Evolutionary conservation across 1,140 invertebrate species (phyloP), one percentile per base, ranked within the genome.

Genomic region (Ditylenchus dipsaci): DNA sequence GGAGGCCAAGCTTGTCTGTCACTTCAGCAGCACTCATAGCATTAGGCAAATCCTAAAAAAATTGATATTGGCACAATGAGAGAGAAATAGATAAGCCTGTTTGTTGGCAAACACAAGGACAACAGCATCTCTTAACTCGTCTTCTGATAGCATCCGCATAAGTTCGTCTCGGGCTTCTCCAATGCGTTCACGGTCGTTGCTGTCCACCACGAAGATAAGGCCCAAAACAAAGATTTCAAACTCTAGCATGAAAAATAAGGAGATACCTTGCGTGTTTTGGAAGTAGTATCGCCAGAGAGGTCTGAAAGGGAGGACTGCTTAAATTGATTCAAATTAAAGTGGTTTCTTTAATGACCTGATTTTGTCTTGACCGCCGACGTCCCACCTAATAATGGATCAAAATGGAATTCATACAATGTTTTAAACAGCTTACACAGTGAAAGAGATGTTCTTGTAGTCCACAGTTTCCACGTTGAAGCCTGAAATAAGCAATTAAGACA

Each of bases 51-150:
- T 97, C 95, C 86, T 88, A 63, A 67, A 69, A 47, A 62, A 63
- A 69, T 58, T 21, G 29, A 3, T 0, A 67, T 43, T 15, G 27
- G 13, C 72, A 76, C 64, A 1, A 21, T 26, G 19, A 53, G 3
- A 53, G 15, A 5, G n/a, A 19, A 15, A 53, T 53, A 97, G 11
- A 38, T 11, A 3, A 38, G 88, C 88, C 85, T 98, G 95, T 87
- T 99, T 99, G 85, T 99, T 99, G 26, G 95, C 95, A 87, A 98
- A 98, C 29, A 99, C 91, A 72, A 99, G 86, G 17, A 99, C 87
- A 7, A 96, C 91, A 33, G 95, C 93, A 38, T 38, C 33, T 38
- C 11, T 38, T 11, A 38, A 38, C 11, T 38, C 94, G 84, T 97
- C 93, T 87, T 96, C 92, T 73, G 86, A 84, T 21, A 89, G 78